Evolutionary conservation across 2,797 vertebrate genomes (phyloP).

Genomic region (Columba guinea): DNA sequence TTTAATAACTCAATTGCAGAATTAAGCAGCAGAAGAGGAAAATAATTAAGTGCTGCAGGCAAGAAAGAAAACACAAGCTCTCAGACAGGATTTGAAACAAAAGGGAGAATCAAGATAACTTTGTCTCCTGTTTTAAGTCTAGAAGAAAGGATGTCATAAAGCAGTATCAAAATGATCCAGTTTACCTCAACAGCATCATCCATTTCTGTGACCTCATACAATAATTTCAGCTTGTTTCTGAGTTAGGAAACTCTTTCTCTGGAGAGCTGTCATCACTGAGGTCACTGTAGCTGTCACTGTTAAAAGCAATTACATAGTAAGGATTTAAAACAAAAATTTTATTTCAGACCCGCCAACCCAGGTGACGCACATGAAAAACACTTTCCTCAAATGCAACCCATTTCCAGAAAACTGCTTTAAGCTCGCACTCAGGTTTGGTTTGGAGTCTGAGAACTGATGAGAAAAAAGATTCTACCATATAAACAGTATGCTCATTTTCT

Average conservation of each 20-base stretch:
- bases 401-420: background rate
- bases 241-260: conserved; percentile 65
- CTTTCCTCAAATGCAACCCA: conserved; percentile 43
- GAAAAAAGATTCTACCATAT: background rate
- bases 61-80: background rate
- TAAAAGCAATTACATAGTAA: conserved; percentile 46
- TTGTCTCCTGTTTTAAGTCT: background rate
- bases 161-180: background rate
- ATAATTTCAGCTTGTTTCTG: conserved; percentile 64
- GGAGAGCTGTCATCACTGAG: conserved; percentile 74
- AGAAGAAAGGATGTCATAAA: background rate
- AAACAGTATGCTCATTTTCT: background rate
- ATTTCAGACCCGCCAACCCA: background rate
- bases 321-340: background rate
- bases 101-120: background rate
- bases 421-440: background rate
- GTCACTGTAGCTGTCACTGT: conserved; percentile 77
- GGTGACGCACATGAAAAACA: background rate
- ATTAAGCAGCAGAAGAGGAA: background rate
- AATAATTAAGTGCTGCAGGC: background rate
- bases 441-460: background rate
- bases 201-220: background rate
- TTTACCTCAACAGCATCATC: conserved; percentile 64
- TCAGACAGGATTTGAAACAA: background rate
- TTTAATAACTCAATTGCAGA: background rate